Base-by-base conservation (phyloP, 1,140 invertebrate genomes). In the Geopemphigus sp. region DNA sequence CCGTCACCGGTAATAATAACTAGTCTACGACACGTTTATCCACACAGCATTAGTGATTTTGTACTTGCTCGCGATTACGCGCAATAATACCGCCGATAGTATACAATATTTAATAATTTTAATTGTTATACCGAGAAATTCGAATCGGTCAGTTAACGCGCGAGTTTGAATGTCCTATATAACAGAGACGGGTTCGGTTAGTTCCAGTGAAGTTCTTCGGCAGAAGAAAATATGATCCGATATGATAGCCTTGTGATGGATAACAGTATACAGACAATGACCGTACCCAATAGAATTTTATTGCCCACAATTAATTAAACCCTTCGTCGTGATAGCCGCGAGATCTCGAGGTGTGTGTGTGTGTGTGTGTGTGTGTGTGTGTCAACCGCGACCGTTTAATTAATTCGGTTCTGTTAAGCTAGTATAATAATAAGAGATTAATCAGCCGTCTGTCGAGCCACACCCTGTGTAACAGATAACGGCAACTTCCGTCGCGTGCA, bases 381-480 rank as follows among this genome's bases (percentile, higher is more conserved):
- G 73, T 61, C 73, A 26, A 45, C 73, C 54, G 6, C 29, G n/a
- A 53, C n/a, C 73, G 15, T 76, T 61, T 59, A 76, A 76, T 76
- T 76, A 76, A 61, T 61, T 76, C 29, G 14, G 53, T 57, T 74
- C 29, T 54, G 72, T 57, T 56, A 39, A 74, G 26, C 39, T 14
- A 59, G 22, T 57, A 29, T 57, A 74, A 74, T 76, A 61, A 76
- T 76, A 76, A 47, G 56, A 76, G n/a, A 76, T 76, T 76, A 76
- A 76, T 76, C 73, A 76, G 22, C 19, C 29, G 29, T 59, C 53
- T 11, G 73, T 76, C 54, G 56, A 11, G 56, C 73, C 57, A 74
- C 73, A 76, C 57, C 73, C 73, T 47, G 32, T 29, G 73, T 8
- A n/a, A 19, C 56, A 26, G 57, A 76, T 45, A 61, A 61, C 56